Percentiles rank a stretch among this genome's conserved stretches.
Conservation (phyloP, 2,113 vertebrate species). For the Syngnathoides biaculeatus region DNA sequence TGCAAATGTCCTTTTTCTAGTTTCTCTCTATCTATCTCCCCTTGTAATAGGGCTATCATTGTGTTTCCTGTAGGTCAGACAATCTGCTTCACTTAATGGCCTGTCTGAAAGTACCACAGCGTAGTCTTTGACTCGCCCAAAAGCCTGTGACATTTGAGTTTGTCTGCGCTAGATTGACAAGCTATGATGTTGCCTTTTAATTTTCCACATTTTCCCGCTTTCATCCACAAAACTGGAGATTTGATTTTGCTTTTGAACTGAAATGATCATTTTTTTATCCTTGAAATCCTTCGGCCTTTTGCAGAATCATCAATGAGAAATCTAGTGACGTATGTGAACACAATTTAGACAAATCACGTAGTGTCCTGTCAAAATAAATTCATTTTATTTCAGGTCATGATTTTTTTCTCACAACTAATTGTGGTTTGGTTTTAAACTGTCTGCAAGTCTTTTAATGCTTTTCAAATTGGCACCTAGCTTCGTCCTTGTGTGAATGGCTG, state of each 20-base stretch:
- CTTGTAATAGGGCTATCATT: conserved; percentile 29
- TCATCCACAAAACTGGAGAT: conserved; percentile 15
- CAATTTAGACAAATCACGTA: conserved; percentile 33
- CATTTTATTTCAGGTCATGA: conserved; percentile 22
- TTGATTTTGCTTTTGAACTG: conserved; percentile 4
- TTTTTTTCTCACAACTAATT: conserved; percentile 19
- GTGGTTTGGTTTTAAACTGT: conserved; percentile 31
- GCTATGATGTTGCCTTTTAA: conserved; percentile 40
- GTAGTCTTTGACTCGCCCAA: conserved; percentile 48
- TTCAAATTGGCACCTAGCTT: conserved; percentile 20
- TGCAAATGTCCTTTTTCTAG: conserved; percentile 44
- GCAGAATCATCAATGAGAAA: conserved; percentile 39
- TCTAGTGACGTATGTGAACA: conserved; percentile 21
- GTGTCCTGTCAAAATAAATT: conserved; percentile 39
- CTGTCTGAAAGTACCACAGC: conserved; percentile 54
- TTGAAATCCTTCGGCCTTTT: conserved; percentile 6
- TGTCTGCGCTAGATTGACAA: conserved; percentile 45
- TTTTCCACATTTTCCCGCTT: conserved; percentile 20
- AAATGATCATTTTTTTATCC: neutral
- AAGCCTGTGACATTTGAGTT: conserved; percentile 47
- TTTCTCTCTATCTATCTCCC: conserved; percentile 38
- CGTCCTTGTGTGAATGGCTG: conserved; percentile 25
- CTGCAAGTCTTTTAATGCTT: conserved; percentile 33
- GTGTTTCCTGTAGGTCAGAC: conserved; percentile 45
- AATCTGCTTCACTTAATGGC: conserved; percentile 59